These are phyloP conservation scores for Dasyprocta punctata DNA, from an alignment of 2,113 vertebrate species.

Conservation along the genomic window DNA sequence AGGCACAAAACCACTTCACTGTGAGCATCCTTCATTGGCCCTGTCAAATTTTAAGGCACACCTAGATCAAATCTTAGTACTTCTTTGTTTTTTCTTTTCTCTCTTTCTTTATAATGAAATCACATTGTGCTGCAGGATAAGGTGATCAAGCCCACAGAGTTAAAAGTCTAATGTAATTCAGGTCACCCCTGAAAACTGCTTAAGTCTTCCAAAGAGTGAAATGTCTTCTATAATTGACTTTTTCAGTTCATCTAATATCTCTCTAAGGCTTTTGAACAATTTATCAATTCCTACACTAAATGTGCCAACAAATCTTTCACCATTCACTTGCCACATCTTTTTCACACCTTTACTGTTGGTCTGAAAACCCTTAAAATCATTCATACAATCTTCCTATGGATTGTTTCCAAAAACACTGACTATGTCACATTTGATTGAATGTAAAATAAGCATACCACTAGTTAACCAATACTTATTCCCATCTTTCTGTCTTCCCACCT, in stretches of 20 bases:
- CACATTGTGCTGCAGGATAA: neutral
- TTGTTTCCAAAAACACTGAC: neutral
- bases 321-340: neutral
- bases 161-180: neutral
- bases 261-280: slow-evolving; percentile 9
- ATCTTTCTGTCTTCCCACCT: neutral
- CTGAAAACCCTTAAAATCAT: neutral
- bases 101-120: neutral
- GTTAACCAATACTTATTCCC: neutral
- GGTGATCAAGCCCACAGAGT: neutral
- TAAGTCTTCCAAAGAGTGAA: neutral
- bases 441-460: neutral
- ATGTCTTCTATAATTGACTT: neutral
- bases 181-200: slow-evolving; percentile 51
- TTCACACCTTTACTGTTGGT: neutral
- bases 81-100: no score
- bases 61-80: neutral
- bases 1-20: neutral
- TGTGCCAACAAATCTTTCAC: neutral
- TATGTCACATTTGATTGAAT: neutral
- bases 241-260: slow-evolving; percentile 33
- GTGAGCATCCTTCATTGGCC: neutral
- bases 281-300: slow-evolving; percentile 28
- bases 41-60: neutral
- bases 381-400: neutral